Conservation (phyloP, 92 coral and sea anemone species). For the Muricea muricata region DNA sequence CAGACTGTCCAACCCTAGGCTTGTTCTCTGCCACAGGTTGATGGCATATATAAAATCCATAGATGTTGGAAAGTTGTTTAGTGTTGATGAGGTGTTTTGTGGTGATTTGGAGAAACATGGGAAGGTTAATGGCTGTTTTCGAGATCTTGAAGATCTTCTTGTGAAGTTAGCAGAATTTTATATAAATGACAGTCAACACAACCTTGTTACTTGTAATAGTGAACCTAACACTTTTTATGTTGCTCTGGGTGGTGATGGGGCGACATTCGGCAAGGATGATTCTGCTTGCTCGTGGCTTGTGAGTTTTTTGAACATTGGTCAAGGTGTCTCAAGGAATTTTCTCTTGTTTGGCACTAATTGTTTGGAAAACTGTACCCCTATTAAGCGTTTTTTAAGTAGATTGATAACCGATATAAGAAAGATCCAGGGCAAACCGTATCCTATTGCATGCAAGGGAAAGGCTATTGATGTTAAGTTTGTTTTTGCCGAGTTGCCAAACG, state of each 20-base stretch:
- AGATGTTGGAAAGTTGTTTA: conserved; percentile 32
- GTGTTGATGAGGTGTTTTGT: background rate
- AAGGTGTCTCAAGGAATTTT: conserved; percentile 37
- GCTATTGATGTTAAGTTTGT: conserved; percentile 32
- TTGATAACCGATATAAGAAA: conserved; percentile 16
- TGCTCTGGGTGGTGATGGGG: background rate
- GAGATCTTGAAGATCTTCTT: background rate
- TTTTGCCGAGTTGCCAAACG: conserved; percentile 57
- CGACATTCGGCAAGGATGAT: no score
- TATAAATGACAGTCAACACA: background rate
- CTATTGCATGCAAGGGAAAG: conserved; percentile 12
- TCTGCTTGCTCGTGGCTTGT: conserved; percentile 61
- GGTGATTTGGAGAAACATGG: background rate
- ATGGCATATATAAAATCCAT: conserved; percentile 12
- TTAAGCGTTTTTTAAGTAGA: conserved; percentile 27
- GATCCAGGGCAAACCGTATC: conserved; percentile 9
- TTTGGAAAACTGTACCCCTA: conserved; percentile 52
- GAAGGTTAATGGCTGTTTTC: background rate
- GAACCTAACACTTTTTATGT: background rate
- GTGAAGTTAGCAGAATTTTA: conserved; percentile 6
- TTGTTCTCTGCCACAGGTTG: conserved; percentile 34
- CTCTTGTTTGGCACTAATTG: background rate
- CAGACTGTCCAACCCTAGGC: conserved; percentile 20
- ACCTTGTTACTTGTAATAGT: background rate
- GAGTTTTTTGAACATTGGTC: conserved; percentile 52